Evolutionary conservation across 1,140 invertebrate genomes (phyloP), one percentile per base, ranked within the genome.

Genomic region (Gerris buenoi): DNA sequence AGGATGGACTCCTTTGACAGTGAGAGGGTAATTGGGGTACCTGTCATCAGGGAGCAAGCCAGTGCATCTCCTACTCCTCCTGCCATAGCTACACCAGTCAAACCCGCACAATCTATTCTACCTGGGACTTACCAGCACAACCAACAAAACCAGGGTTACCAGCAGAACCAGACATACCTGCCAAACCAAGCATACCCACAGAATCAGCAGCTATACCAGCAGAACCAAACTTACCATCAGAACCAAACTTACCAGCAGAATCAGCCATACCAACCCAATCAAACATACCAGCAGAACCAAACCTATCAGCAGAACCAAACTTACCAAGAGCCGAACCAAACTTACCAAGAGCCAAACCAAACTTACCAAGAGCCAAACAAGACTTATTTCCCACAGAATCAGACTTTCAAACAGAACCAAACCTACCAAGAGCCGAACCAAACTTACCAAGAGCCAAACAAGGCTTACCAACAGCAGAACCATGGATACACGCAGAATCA

Each of bases 1-100:
- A 2, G 65, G 68, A 67, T 71, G 66, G 27, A 72, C 66, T 68
- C 69, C 66, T 22, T 25, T 3, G 65, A 69, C 0, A 67, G 66
- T 25, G 62, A 61, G 25, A 71, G 69, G 56, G 64, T 61, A 27
- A 46, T 66, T 29, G 28, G 65, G 25, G 14, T 62, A 26, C 65
- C 66, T 13, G 61, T 18, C 22, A 58, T 59, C 0, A 60, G 58
- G 22, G 66, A 67, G 28, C 58, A 33, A n/a, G 58, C 65, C 25
- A 58, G 59, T 28, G 65, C 64, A 29, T 60, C 64, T 23, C 57
- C 64, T 58, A 56, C 67, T 2, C 63, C 68, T 25, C 58, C 62
- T 22, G 56, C 66, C 29, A 59, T 67, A 61, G 62, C 63, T 27
- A 67, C n/a, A 27, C n/a, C 58, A 29, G 56, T 27, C 0, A 13